Evolutionary conservation across 2,113 vertebrate species (phyloP), one percentile per base, ranked within the genome.

Genomic region (Australoheros scitulus): DNA sequence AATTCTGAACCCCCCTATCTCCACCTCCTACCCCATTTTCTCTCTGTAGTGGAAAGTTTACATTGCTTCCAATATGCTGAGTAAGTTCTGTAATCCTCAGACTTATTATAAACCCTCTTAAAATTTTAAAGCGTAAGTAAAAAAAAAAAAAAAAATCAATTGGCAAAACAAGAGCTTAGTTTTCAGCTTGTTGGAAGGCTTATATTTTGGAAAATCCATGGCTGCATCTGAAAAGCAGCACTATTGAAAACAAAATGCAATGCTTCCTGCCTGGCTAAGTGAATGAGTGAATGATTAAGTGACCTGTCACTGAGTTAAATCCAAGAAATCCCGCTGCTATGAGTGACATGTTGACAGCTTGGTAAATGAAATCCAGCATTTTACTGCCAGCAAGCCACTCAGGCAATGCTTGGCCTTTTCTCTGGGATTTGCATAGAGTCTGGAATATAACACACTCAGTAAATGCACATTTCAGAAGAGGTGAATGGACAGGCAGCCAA

Each of bases 261-360:
- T 57, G 50, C 52, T 57, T 85, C 63, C 86, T 75, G 61, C 22
- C 72, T 18, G 58, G 41, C 52, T 77, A 59, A 85, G 80, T 79
- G 61, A 70, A 58, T 63, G 88, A 87, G 20, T 52, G 83, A 78
- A 88, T 87, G 82, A 88, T 88, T 84, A 75, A 83, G 78, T 88
- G 86, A 90, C 88, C 88, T 79, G 84, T 86, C 74, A 36, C 78
- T 1, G 70, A 81, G 81, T 77, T 72, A 90, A 86, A 83, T 81
- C 78, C 65, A 47, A 79, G 72, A 91, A 90, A 88, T 88, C 86
- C 87, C 41, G 76, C 76, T 24, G 80, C 63, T 84, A 32, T 89
- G 88, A 93, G 55, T 82, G 90, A 91, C 81, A 55, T n/a, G 75
- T 76, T 87, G 88, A 90, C 88, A 78, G 80, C 52, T 61, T 61